Conservation (phyloP, 2,113 vertebrate genomes). For the Mus pahari region DNA sequence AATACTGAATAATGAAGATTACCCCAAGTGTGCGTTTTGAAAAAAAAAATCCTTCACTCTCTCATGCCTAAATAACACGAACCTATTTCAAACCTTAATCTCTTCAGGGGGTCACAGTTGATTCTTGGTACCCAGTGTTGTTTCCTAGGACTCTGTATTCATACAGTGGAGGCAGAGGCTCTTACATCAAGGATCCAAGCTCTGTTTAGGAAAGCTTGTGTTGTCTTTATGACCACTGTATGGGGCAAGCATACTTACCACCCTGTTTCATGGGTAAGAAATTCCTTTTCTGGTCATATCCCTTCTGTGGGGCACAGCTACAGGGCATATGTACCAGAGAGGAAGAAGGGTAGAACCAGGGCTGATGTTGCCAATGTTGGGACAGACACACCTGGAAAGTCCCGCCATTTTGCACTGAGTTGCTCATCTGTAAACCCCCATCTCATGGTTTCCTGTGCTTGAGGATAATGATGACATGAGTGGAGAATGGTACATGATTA, state of each 20-base stretch:
- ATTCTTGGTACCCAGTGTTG: background rate
- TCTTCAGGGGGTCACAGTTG: background rate
- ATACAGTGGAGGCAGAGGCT: background rate
- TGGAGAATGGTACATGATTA: background rate
- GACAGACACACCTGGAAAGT: background rate
- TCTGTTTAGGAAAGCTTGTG: too few species aligned
- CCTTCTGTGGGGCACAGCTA: background rate
- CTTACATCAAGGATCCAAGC: background rate
- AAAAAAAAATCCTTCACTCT: background rate
- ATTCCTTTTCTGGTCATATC: background rate
- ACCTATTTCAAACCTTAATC: background rate
- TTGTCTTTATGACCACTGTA: background rate
- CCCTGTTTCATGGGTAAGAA: background rate
- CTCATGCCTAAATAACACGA: background rate
- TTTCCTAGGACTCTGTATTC: constrained; percentile 6
- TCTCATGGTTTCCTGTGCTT: background rate
- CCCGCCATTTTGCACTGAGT: background rate
- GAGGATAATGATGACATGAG: background rate
- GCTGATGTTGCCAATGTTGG: background rate
- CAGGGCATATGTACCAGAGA: background rate
- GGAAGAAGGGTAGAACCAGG: background rate
- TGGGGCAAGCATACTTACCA: background rate
- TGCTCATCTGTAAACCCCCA: background rate
- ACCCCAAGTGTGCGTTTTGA: background rate
- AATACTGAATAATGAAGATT: background rate